Base-by-base conservation (phyloP, 2,888 invertebrate species). In the Notocelia uddmanniana region DNA sequence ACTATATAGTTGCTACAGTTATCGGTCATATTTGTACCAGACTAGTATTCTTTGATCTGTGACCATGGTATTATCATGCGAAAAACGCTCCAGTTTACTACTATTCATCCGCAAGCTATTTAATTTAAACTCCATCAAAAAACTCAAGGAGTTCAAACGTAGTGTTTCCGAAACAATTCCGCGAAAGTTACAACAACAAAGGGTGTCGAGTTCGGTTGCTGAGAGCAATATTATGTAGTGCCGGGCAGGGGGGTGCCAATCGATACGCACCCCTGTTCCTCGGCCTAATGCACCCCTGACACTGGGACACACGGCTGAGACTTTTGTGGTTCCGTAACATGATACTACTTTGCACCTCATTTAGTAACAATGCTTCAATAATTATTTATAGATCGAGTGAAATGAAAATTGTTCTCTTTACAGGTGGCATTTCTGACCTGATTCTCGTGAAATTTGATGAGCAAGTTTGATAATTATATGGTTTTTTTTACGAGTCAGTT, bases 211-310 rank as follows among this genome's bases (percentile, higher is more conserved):
- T 64, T 63, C 11, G 79, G 82, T 83, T 84, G 84, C 83, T 82
- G 81, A 81, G 83, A 85, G 87, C 85, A 85, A 86, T 86, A 86
- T 83, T 81, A 85, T 86, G 83, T 84, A 85, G 87, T 86, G 83
- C 80, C 78, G 80, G 83, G 77, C 67, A 75, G 73, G 73, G 82
- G 82, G 83, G 81, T 73, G 80, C 84, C 87, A 91, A 92, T 93
- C 92, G 91, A 93, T 93, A 92, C 85, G 82, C 91, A 88, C 91
- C 92, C 92, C 89, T 87, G 80, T 80, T 77, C 75, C 79, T 60
- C 84, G 86, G 87, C 85, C 89, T 88, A 89, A 88, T 90, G 89
- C 90, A 91, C 91, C 90, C 91, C 88, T 77, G 77, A 76, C 78
- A 76, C 78, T 69, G 73, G 73, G 77, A 74, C 75, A 76, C 77